These are phyloP conservation scores for Casuarius casuarius DNA, from an alignment of 2,113 vertebrate species.

Conservation along the genomic window DNA sequence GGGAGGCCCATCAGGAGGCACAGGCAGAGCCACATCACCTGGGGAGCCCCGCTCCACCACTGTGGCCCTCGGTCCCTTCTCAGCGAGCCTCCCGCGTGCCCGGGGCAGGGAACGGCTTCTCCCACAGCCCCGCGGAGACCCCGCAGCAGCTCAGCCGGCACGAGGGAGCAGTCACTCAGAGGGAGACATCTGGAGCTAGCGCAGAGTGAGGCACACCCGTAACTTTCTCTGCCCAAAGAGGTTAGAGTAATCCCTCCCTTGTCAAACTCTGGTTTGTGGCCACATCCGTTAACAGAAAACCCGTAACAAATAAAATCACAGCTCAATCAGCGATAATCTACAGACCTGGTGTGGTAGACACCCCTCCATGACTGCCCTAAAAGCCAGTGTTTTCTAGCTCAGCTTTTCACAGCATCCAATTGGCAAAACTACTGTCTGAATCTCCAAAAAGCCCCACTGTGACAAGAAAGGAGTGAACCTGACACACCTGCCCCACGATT, in stretches of 20 bases:
- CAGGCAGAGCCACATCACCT: neutral
- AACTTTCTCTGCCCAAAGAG: constrained; percentile 9
- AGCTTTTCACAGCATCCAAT: neutral
- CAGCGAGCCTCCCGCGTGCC: neutral
- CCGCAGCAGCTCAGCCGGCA: fast-evolving
- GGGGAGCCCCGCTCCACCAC: too few species aligned
- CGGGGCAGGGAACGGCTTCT: neutral
- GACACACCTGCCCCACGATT: neutral
- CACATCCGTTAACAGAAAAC: constrained; percentile 42
- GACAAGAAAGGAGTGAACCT: neutral
- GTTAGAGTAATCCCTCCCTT: constrained; percentile 15
- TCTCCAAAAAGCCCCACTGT: neutral
- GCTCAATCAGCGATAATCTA: neutral
- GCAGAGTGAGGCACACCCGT: fast-evolving
- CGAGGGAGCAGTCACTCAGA: neutral
- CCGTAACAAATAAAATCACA: neutral
- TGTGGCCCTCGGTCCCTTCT: neutral
- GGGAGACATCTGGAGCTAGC: neutral
- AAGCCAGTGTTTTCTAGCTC: neutral
- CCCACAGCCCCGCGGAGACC: neutral
- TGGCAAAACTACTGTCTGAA: fast-evolving
- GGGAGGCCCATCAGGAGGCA: neutral
- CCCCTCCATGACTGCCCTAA: neutral
- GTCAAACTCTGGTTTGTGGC: constrained; percentile 12
- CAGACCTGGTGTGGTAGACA: neutral